Percentiles rank a stretch among this genome's conserved stretches.
Evolutionary conservation across 2,113 vertebrate genomes (phyloP).

Genomic region (Butorides virescens): DNA sequence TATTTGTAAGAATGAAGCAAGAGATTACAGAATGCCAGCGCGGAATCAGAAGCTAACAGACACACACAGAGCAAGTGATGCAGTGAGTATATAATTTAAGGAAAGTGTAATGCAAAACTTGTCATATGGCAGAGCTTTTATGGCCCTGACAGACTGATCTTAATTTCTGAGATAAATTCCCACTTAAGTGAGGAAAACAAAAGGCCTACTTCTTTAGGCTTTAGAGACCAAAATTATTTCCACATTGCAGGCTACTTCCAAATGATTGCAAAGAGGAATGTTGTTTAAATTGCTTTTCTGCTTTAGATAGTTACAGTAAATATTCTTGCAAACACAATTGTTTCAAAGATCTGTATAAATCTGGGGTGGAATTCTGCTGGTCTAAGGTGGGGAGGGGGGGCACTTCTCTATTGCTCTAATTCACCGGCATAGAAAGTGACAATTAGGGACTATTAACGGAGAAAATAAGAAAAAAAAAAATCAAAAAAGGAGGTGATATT

Average conservation of each 20-base stretch:
- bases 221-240: constrained; percentile 49
- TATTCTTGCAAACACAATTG: background rate
- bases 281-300: constrained; percentile 23
- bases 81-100: constrained; percentile 52
- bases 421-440: background rate
- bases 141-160: constrained; percentile 35
- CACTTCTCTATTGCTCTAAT: background rate
- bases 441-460: background rate
- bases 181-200: constrained; percentile 43
- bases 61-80: background rate
- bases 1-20: constrained; percentile 10
- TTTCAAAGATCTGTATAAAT: background rate
- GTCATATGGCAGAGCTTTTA: constrained; percentile 45
- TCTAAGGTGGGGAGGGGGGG: background rate
- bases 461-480: background rate
- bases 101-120: constrained; percentile 47
- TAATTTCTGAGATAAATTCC: constrained; percentile 61
- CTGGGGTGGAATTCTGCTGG: background rate
- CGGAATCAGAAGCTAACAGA: constrained; percentile 16
- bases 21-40: background rate
- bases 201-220: constrained; percentile 36
- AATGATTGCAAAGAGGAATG: background rate
- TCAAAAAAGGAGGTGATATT: background rate
- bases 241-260: constrained; percentile 39
- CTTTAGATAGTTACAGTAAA: constrained; percentile 13